Base-by-base conservation (phyloP, 1,140 invertebrate genomes). In the Mamestra configurata region DNA sequence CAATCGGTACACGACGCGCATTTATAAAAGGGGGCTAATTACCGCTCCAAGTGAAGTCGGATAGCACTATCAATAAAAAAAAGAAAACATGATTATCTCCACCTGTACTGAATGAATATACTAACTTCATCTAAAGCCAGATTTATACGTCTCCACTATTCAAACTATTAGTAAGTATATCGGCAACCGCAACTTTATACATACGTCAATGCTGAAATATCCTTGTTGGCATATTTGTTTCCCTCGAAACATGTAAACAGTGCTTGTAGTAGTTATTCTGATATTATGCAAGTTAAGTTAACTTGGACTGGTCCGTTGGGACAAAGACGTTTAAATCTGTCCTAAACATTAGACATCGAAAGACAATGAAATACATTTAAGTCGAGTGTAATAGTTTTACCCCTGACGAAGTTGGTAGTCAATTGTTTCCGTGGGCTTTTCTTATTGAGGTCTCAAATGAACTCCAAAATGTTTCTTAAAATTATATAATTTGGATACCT, bases 1-100 rank as follows among this genome's bases (percentile, higher is more conserved):
- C 35, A 35, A 66, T 66, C 61, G 35, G 61, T 13, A 66, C 61
- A 22, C 35, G 61, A 22, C 35, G 35, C 40, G 35, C 11, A 20
- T 40, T 64, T 66, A 66, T 66, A 66, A 66, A 66, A 66, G 35
- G 61, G 61, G 61, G 61, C 61, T 66, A 66, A 66, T 66, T 66
- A 66, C 61, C 61, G 61, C 61, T 66, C 61, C 61, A 66, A 35
- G 61, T 66, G 61, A 66, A 66, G 61, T 66, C 61, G 61, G 61
- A 66, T 66, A 66, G 61, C 61, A 66, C 61, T 66, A 66, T 66
- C 40, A 66, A 40, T 66, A 20, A 40, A 66, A 66, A 64, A 66
- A 66, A 35, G 40, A 66, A 66, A 66, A 66, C 35, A 66, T 37
- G 35, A 66, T 66, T 66, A 66, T 66, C 61, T 20, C 20, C 35